A percentile compares a stretch with the other conserved stretches of the same genome.
Conservation (phyloP, 2,888 invertebrate genomes). For the Orchesellides sinensis region DNA sequence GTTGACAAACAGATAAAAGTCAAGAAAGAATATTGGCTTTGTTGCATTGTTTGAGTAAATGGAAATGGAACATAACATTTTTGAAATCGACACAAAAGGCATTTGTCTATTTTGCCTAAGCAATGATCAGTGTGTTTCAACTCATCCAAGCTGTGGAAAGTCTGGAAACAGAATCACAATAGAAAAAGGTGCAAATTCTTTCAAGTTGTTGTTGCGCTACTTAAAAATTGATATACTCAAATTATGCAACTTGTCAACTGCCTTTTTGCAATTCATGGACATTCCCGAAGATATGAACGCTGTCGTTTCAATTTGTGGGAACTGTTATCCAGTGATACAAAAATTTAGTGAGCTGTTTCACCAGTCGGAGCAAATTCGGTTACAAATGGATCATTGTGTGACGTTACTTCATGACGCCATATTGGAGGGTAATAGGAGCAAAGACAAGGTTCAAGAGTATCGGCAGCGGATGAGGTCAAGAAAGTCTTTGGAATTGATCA, state of each 20-base stretch:
- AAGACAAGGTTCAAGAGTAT: neutral
- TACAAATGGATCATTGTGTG: constrained; percentile 25
- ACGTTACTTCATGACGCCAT: neutral
- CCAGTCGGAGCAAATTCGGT: constrained; percentile 13
- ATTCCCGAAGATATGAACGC: constrained; percentile 5
- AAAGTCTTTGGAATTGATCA: constrained; percentile 19
- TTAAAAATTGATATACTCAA: constrained; percentile 30
- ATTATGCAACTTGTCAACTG: constrained; percentile 24
- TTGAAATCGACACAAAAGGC: constrained; percentile 24
- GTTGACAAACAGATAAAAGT: too few relatives aligned
- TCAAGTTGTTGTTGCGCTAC: constrained; percentile 36
- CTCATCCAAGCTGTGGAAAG: too few relatives aligned
- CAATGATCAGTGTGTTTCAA: too few relatives aligned
- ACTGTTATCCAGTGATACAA: neutral
- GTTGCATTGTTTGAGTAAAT: neutral
- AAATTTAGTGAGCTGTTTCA: constrained; percentile 27
- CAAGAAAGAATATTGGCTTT: too few relatives aligned
- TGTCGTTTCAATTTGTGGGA: neutral
- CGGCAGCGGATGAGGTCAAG: neutral
- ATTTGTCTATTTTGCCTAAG: constrained; percentile 25
- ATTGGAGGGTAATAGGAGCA: neutral
- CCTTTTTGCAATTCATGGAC: constrained; percentile 22
- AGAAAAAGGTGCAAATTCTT: neutral
- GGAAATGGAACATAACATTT: neutral
- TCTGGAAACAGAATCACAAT: neutral